Evolutionary conservation across 2,113 vertebrate species (phyloP), one percentile per base, ranked within the genome.

Genomic region (Channa maculata): DNA sequence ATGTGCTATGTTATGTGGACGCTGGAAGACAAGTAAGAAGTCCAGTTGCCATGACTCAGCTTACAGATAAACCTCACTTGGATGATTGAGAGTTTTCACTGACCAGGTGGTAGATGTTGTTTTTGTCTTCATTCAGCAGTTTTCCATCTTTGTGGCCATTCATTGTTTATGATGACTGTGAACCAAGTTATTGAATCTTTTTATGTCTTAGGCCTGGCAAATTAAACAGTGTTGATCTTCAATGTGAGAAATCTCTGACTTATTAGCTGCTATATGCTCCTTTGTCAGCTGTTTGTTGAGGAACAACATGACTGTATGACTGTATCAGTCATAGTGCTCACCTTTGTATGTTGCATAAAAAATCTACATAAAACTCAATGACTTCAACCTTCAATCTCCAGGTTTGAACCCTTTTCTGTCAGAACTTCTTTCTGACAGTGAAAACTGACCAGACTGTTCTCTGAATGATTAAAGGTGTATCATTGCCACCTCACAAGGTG

Each of bases 111-210:
- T 24, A 24, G 24, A 70, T n/a, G 12, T 39, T 61, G 48, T 68
- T 55, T 55, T 57, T 43, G 44, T 64, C 59, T 54, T 62, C 36
- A 51, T 71, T 81, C 61, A 41, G 64, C 79, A 75, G 73, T 70
- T 75, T 82, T 75, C 69, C 34, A 11, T 43, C n/a, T 8, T 37
- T 71, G 61, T 34, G 12, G 11, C 39, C 54, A 4, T 33, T 75
- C 33, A 64, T 43, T 33, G 46, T 36, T 10, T 5, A 15, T 44
- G 61, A 12, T 14, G 66, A 75, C 75, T 77, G 4, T 63, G 71
- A 60, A 74, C 39, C 8, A 4, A 63, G 14, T 52, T 41, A 60
- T 48, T 24, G 24, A 24, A 24, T 24, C 24, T 24, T 24, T 24
- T 24, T 24, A 24, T 24, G 24, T 24, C 24, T 24, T 24, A 1